Conservation (phyloP, 2,113 vertebrate genomes). For the Cichladusa arquata region DNA sequence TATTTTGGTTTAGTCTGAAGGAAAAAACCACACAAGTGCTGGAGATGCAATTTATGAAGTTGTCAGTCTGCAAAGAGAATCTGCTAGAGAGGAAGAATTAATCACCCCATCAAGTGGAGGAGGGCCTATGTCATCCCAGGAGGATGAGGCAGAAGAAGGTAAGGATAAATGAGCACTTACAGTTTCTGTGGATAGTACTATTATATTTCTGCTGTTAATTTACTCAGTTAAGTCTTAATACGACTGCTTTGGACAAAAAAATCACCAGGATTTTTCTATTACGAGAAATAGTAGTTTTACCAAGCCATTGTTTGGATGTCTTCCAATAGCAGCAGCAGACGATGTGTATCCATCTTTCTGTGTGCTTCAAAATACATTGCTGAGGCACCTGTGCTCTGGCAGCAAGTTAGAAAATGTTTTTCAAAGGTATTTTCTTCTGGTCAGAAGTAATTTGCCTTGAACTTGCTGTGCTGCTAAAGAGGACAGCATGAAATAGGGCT, state of each 20-base stretch:
- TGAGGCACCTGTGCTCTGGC: neutral
- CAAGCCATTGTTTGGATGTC: neutral
- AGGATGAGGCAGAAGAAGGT: conserved; percentile 95
- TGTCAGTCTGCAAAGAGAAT: conserved; percentile 88
- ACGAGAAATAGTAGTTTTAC: neutral
- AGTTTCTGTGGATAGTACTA: neutral
- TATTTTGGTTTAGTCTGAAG: conserved; percentile 76
- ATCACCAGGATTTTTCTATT: neutral
- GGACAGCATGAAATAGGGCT: neutral
- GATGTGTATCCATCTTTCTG: fast-evolving
- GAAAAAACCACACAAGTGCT: conserved; percentile 74
- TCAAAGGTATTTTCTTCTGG: neutral
- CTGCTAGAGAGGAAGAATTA: conserved; percentile 79
- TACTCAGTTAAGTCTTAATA: neutral
- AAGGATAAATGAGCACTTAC: neutral
- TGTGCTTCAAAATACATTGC: neutral
- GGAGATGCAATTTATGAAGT: conserved; percentile 93
- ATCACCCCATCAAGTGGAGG: conserved; percentile 74
- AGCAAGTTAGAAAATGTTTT: neutral
- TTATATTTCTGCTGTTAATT: neutral
- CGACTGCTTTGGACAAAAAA: neutral
- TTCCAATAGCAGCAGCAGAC: neutral
- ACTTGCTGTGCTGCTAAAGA: neutral
- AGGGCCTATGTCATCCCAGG: conserved; percentile 78
- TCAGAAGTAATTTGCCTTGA: neutral